Base-by-base conservation (phyloP, 23 tunicate genomes). In the Trididemnum clinides region DNA sequence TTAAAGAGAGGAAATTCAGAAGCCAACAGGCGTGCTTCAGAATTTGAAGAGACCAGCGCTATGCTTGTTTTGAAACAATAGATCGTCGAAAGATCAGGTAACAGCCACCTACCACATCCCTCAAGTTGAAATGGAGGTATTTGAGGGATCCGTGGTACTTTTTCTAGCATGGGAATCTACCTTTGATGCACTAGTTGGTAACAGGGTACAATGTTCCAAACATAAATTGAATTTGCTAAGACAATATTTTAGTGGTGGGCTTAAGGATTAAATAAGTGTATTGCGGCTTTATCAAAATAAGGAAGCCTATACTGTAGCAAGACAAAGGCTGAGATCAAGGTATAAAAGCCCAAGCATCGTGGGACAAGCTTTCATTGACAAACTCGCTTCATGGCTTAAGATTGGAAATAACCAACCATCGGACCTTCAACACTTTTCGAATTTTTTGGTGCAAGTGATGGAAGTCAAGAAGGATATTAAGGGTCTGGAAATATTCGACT, bases 151-250 rank as follows among this genome's bases (percentile, higher is more conserved):
- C 10, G 37, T 57, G 5, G 57, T 79, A 18, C 28, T 57, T n/a
- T 79, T 51, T 30, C 84, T 75, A 4, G 23, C 84, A 10, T 79
- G 84, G 84, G 84, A 79, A 57, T 57, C 58, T 31, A 19, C 84
- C 36, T 79, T 79, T 37, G 71, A 79, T 12, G 84, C 71, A 2
- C 28, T 79, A 10, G 30, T 79, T 2, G 84, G 51, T 7, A 15
- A 51, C 20, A 58, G 36, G 22, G 70, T 57, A 3, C 21, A 31
- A 2, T 79, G 84, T 27, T 23, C 51, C 5, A 37, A 51, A 79
- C 22, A 51, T n/a, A 79, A 57, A 30, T 3, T 79, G 71, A 79
- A 79, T 79, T 28, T 79, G 34, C 36, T 79, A 5, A 33, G 71
- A 5, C 84, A 79, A 34, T 57, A 58, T 79, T 27, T 79, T 26